phyloP scores from a whole-genome alignment of 2,113 vertebrate species.

The Coregonus clupeaformis region DNA sequence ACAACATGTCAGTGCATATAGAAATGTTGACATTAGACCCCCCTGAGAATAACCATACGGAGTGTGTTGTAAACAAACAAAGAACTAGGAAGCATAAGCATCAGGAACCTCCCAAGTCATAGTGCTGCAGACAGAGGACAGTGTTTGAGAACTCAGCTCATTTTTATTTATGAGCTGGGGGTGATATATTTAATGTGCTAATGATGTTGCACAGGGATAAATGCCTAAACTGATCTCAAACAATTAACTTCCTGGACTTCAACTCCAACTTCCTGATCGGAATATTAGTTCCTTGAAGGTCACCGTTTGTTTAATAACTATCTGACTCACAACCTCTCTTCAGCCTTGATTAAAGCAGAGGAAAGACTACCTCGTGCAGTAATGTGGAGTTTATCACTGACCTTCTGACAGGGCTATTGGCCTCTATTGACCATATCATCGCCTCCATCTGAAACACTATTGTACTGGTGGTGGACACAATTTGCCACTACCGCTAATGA shows the following conservation, averaged over 20 bases:
- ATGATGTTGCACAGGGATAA: neutral
- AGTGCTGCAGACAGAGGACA: neutral
- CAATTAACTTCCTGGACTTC: neutral
- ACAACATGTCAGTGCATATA: neutral
- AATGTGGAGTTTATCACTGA: slow-evolving; percentile 47
- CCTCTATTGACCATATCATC: slow-evolving; percentile 24
- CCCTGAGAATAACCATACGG: neutral
- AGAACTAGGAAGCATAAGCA: neutral
- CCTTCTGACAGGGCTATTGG: slow-evolving; percentile 26
- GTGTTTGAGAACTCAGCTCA: neutral
- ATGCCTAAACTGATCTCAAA: neutral
- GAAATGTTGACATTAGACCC: neutral
- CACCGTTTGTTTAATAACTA: slow-evolving; percentile 11
- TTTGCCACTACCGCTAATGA: slow-evolving; percentile 35
- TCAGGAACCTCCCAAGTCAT: neutral
- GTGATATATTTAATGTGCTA: neutral
- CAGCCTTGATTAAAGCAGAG: slow-evolving; percentile 42
- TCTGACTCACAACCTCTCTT: slow-evolving; percentile 37
- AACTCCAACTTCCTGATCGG: neutral
- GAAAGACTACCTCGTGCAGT: slow-evolving; percentile 34
- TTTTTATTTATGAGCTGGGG: neutral
- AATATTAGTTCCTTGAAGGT: neutral
- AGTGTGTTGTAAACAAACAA: neutral
- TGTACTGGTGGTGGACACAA: slow-evolving; percentile 43
- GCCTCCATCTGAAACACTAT: slow-evolving; percentile 35